Evolutionary conservation across 2,797 vertebrate species (phyloP), one percentile per base, ranked within the genome.

Genomic region (Darevskia mixta): DNA sequence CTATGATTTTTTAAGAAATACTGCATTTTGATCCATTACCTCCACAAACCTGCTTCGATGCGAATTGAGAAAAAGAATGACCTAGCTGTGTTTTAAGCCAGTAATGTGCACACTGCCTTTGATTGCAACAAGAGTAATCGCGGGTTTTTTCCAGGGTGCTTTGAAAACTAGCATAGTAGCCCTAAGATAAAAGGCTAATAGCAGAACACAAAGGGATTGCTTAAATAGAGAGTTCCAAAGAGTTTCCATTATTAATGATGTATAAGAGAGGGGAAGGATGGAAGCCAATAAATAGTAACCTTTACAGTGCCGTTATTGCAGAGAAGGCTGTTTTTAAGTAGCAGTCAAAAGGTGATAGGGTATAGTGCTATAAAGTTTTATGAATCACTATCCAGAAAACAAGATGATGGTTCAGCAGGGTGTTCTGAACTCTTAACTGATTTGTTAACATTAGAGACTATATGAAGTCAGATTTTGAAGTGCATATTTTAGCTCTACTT

Each of bases 391-490:
- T 78, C 82, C 23, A 80, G 25, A 73, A 85, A 88, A 75, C 20
- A 73, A 2, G 69, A 61, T 80, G 18, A 66, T 13, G 66, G 73
- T 58, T 80, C 27, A 83, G 43, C 64, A 83, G 43, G 25, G 32
- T 41, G n/a, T 83, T 55, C 72, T 66, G 41, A 82, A 20, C n/a
- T 78, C 25, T 77, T 76, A 82, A 64, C 5, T 82, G n/a, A 69
- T 82, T 82, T 55, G 85, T 43, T 81, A 87, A 87, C 87, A 82
- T 5, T 90, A 43, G 77, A 87, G 23, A 91, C 43, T 9, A 38
- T 85, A 88, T 67, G 4, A 4, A 55, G 7, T 81, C 23, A 29
- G 5, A 79, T 13, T 85, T 5, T 73, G 88, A 67, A 83, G 27
- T 6, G 18, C 3, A 73, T 4, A 64, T 64, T 15, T 55, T 55